phyloP scores from a whole-genome alignment of 2,113 vertebrate genomes.

The Poeciliopsis turrubarensis region DNA sequence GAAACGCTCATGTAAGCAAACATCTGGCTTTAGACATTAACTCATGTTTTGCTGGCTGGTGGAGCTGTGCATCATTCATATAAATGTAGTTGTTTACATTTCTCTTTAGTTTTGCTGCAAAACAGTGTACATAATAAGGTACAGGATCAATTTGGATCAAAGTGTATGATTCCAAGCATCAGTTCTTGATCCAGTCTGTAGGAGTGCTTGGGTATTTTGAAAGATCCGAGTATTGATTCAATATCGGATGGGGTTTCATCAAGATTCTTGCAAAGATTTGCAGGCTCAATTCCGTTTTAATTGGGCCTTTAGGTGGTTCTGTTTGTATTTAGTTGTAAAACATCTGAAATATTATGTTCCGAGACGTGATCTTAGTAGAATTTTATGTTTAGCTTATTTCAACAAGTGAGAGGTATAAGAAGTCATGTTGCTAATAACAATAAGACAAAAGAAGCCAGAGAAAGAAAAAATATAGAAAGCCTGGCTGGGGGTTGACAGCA shows the following conservation, averaged over 20 bases:
- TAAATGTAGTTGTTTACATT: constrained; percentile 13
- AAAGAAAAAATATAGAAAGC: not conserved
- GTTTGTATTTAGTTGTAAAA: constrained; percentile 65
- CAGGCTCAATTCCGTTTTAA: constrained; percentile 71
- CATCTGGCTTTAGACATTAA: not conserved
- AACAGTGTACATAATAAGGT: constrained; percentile 28
- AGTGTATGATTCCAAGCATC: constrained; percentile 54
- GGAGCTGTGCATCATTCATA: constrained; percentile 13
- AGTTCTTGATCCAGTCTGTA: constrained; percentile 48
- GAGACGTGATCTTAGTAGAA: constrained; percentile 38
- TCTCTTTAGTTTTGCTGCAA: constrained; percentile 7
- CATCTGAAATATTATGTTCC: constrained; percentile 51
- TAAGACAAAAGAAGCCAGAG: constrained; percentile 9
- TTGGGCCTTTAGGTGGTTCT: constrained; percentile 68
- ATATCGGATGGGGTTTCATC: constrained; percentile 69
- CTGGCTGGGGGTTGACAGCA: not conserved
- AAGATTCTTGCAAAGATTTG: constrained; percentile 56
- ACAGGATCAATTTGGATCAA: constrained; percentile 67
- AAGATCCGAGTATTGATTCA: constrained; percentile 68
- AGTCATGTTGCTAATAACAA: not conserved
- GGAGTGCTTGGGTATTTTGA: constrained; percentile 66
- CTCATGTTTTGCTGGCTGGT: constrained; percentile 13
- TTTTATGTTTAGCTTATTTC: constrained; percentile 16
- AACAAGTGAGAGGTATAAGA: not conserved
- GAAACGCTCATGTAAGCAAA: not conserved